Evolutionary conservation across 1,140 invertebrate species (phyloP).

Genomic region (Gryon sp.): DNA sequence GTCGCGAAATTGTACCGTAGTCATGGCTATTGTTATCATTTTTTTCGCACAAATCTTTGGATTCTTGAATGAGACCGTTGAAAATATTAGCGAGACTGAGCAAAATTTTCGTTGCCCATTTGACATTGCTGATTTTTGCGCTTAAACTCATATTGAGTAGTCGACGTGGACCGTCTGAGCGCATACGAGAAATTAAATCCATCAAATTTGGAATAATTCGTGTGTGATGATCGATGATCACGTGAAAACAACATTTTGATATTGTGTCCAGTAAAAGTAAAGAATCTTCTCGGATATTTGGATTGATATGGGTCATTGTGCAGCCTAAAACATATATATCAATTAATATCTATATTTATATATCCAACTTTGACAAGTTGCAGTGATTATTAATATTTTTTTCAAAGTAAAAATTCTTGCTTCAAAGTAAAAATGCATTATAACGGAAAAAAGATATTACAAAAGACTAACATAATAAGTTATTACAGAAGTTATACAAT

Average conservation of each 20-base stretch:
- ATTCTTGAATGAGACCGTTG: slow-evolving; percentile 75
- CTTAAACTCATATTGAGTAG: slow-evolving; percentile 83
- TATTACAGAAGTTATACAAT: too few species aligned
- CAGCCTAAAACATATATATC: too few species aligned
- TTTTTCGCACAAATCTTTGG: slow-evolving; percentile 61
- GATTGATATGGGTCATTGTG: slow-evolving; percentile 92
- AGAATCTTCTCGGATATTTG: slow-evolving; percentile 89
- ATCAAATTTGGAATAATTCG: slow-evolving; percentile 84
- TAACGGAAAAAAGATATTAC: too few species aligned
- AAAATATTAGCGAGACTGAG: slow-evolving; percentile 83
- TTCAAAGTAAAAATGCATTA: too few species aligned
- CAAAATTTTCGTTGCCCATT: slow-evolving; percentile 88
- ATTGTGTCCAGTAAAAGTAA: slow-evolving; percentile 87
- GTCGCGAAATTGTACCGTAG: neutral
- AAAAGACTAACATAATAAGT: too few species aligned
- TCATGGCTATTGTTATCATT: slow-evolving; percentile 12
- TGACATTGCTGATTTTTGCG: slow-evolving; percentile 84
- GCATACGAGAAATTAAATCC: slow-evolving; percentile 85
- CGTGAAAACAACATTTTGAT: slow-evolving; percentile 81
- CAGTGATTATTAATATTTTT: too few species aligned
- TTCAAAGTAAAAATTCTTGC: too few species aligned
- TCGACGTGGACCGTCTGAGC: slow-evolving; percentile 82
- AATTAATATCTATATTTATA: too few species aligned
- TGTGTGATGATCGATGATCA: slow-evolving; percentile 83
- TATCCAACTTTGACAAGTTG: too few species aligned